These are phyloP conservation scores for Ciconia nigra DNA, from an alignment of 2,797 vertebrate genomes.

Conservation along the genomic window DNA sequence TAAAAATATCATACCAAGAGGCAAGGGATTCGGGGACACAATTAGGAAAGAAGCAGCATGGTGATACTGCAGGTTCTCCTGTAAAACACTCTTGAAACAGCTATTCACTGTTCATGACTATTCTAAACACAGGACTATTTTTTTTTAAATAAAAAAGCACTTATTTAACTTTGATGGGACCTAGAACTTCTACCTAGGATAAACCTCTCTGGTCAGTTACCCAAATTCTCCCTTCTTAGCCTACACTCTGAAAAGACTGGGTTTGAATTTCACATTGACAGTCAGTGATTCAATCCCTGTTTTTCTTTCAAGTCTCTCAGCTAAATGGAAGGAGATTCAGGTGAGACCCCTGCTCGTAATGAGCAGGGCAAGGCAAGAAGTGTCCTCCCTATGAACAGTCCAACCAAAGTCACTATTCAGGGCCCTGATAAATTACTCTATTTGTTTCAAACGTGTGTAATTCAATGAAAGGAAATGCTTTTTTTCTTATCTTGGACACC, in stretches of 20 bases:
- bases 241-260: not conserved
- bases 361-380: not conserved
- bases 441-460: not conserved
- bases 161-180: not conserved
- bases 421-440: not conserved
- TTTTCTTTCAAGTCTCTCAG: not conserved
- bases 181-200: not conserved
- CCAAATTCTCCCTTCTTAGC: not conserved
- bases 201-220: not conserved
- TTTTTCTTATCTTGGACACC: slow-evolving; percentile 31
- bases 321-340: not conserved
- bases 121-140: not conserved
- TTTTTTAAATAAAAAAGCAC: not conserved
- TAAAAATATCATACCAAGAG: not conserved
- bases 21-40: not conserved
- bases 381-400: not conserved
- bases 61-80: not conserved
- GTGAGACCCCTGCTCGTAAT: not conserved
- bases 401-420: not conserved
- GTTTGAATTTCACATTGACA: not conserved
- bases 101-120: not conserved
- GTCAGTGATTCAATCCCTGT: not conserved
- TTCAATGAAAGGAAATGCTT: slow-evolving; percentile 10
- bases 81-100: not conserved
- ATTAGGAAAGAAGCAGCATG: not conserved